Evolutionary conservation across 2,888 invertebrate species (phyloP).

Genomic region (Tetragnatha montana): DNA sequence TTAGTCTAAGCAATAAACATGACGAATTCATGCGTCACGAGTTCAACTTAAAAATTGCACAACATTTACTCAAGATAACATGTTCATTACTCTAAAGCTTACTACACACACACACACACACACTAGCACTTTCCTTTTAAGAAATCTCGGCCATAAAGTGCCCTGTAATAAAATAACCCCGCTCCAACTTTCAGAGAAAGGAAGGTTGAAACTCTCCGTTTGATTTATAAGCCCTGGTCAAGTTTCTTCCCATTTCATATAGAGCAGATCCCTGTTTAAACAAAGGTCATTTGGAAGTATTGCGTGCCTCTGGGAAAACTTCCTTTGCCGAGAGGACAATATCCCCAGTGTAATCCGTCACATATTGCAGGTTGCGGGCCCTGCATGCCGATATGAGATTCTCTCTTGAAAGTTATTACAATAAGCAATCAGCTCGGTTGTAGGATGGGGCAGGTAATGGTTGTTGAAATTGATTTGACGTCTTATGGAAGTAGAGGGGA

Average conservation of each 20-base stretch:
- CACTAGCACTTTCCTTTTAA: too few relatives aligned
- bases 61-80: too few relatives aligned
- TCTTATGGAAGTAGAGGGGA: not conserved
- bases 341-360: not conserved
- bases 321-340: not conserved
- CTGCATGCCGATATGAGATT: not conserved
- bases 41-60: too few relatives aligned
- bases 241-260: slow-evolving; percentile 21
- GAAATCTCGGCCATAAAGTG: too few relatives aligned
- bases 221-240: slow-evolving; percentile 31
- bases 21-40: too few relatives aligned
- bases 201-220: slow-evolving; percentile 4
- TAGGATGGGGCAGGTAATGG: not conserved
- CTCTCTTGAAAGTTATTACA: not conserved
- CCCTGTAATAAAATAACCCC: not conserved
- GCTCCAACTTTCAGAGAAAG: not conserved
- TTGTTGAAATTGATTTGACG: not conserved
- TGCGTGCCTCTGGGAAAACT: slow-evolving; percentile 2
- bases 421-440: not conserved
- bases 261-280: slow-evolving; percentile 28
- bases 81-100: too few relatives aligned
- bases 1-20: too few relatives aligned
- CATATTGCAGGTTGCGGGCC: not conserved
- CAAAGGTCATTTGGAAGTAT: slow-evolving; percentile 12
- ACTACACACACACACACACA: too few relatives aligned